A percentile compares a stretch with the other conserved stretches of the same genome.
These are phyloP conservation scores for Hyla sarda DNA, from an alignment of 2,113 vertebrate genomes.

Conservation along the genomic window DNA sequence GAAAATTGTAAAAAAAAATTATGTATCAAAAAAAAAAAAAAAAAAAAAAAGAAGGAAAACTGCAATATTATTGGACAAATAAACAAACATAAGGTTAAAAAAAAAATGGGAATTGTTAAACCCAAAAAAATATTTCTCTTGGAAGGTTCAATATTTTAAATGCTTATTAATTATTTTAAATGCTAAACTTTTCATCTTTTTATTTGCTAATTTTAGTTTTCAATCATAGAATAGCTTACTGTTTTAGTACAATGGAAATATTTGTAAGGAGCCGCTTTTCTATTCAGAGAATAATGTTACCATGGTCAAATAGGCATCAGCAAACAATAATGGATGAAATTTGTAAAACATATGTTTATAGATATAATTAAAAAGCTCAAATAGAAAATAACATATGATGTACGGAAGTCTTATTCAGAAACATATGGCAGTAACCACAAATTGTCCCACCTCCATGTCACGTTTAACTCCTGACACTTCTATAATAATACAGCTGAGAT, in stretches of 20 bases:
- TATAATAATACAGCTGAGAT: conserved; percentile 37
- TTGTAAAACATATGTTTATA: conserved; percentile 51
- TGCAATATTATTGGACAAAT: background rate
- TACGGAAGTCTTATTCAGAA: conserved; percentile 11
- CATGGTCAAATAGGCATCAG: background rate
- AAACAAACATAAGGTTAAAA: background rate
- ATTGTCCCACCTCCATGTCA: conserved; percentile 20
- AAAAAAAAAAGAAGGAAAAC: background rate
- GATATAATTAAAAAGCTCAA: conserved; percentile 49
- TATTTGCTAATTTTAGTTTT: background rate
- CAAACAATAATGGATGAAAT: conserved; percentile 24
- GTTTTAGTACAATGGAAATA: background rate
- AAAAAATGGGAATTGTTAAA: background rate
- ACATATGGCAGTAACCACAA: conserved; percentile 53
- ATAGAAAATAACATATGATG: conserved; percentile 57
- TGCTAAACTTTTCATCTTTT: background rate
- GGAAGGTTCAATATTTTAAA: background rate
- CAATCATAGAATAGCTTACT: background rate
- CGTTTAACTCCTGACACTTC: conserved; percentile 26
- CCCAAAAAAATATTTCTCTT: background rate
- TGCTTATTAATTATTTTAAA: background rate
- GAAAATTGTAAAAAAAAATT: too few relatives aligned
- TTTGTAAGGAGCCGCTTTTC: background rate
- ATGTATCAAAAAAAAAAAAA: too few relatives aligned
- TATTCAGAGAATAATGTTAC: background rate